A percentile compares a stretch with the other conserved stretches of the same genome.
phyloP scores from a whole-genome alignment of 37 sponge, comb jelly and placozoan species.

The Agelas oroides region DNA sequence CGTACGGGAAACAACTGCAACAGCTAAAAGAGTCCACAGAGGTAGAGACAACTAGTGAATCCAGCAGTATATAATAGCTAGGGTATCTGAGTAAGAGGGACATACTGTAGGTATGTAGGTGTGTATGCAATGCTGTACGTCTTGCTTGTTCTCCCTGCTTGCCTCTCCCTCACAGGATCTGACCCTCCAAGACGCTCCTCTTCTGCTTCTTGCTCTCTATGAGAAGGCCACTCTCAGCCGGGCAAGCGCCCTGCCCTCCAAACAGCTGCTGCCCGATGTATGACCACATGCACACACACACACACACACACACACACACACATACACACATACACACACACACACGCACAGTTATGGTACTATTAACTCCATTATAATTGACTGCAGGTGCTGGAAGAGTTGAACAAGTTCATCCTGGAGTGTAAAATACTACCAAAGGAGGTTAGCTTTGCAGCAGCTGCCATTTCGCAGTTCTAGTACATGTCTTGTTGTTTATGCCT shows the following conservation, averaged over 20 bases:
- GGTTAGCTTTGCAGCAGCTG: background rate
- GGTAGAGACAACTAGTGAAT: constrained; percentile 25
- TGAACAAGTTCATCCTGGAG: constrained; percentile 6
- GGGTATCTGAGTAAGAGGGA: no score
- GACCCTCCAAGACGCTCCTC: background rate
- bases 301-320: no score
- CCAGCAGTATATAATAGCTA: no score
- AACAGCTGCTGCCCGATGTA: constrained; percentile 23
- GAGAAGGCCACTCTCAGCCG: constrained; percentile 16
- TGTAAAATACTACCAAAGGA: constrained; percentile 2
- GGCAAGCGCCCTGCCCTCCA: constrained; percentile 12
- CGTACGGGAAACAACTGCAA: constrained; percentile 29
- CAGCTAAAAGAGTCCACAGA: constrained; percentile 10
- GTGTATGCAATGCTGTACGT: no score
- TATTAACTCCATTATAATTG: no score
- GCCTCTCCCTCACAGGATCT: background rate
- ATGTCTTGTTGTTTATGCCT: no score
- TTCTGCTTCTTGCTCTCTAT: constrained; percentile 36
- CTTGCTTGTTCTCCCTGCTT: no score
- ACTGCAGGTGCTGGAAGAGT: constrained; percentile 5
- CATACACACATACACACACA: no score
- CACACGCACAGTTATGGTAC: no score
- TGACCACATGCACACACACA: no score
- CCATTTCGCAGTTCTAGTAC: no score
- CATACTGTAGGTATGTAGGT: no score